Conservation (phyloP, 1,140 invertebrate species). For the Aphaenogaster rudis region DNA sequence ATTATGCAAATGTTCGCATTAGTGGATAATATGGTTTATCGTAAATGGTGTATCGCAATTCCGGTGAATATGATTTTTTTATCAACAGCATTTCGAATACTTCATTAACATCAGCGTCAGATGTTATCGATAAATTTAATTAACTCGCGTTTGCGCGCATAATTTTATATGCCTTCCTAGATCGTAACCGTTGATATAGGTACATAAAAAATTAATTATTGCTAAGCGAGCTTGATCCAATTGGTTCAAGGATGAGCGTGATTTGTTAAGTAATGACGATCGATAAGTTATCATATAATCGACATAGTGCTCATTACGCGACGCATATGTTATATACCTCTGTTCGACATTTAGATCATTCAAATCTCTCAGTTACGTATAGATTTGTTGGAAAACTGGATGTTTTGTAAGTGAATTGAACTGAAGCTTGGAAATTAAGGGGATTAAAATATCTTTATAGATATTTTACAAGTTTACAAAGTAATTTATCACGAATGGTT, state of each 20-base stretch:
- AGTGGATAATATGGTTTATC: conserved; percentile 18
- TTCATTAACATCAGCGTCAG: conserved; percentile 32
- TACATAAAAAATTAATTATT: conserved; percentile 37
- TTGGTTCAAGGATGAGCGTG: conserved; percentile 11
- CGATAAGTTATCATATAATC: not conserved
- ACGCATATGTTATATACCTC: not conserved
- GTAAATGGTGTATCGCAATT: conserved; percentile 7
- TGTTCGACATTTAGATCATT: not conserved
- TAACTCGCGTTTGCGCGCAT: conserved; percentile 5
- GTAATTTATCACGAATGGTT: conserved; percentile 28
- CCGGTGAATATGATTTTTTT: conserved; percentile 5
- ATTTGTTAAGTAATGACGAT: conserved; percentile 8
- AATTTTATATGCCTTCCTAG: conserved; percentile 7
- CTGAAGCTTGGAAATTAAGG: not conserved
- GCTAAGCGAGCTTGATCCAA: not conserved
- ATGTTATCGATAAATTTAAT: conserved; percentile 41
- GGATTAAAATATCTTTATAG: not conserved
- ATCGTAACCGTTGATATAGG: not conserved
- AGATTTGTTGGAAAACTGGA: not conserved
- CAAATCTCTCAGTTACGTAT: not conserved
- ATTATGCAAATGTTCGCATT: conserved; percentile 21
- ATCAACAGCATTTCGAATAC: not conserved
- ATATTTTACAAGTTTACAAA: conserved; percentile 13
- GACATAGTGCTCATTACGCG: not conserved
- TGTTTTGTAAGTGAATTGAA: not conserved